Base-by-base conservation (phyloP, 23 tunicate species). In the Ciona savignyi region DNA sequence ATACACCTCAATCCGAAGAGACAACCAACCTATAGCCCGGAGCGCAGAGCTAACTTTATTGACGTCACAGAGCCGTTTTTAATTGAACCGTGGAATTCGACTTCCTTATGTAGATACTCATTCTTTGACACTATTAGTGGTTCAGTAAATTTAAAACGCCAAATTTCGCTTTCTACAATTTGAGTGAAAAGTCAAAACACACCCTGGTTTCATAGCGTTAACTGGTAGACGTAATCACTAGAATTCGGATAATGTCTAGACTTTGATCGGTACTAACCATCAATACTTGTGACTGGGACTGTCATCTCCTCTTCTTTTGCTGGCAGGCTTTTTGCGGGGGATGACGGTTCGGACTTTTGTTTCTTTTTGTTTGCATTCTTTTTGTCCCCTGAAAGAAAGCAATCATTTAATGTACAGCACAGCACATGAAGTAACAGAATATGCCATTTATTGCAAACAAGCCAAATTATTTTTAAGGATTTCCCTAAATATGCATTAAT, bases 361-460 rank as follows among this genome's bases (percentile, higher is more conserved):
- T 68, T 27, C 72, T 68, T 68, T 27, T 68, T 68, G 35, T 21
- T 29, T 4, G 72, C 25, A 24, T 64, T 64, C 27, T 68, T 29
- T 27, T 68, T 68, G 72, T 68, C 72, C 20, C 72, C 72, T 68
- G 27, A 68, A 68, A 29, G 9, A 27, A 27, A 68, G 23, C 6
- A 19, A 22, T 65, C n/a, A n/a, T n/a, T n/a, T n/a, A n/a, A n/a
- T n/a, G n/a, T n/a, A n/a, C n/a, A n/a, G n/a, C n/a, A n/a, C n/a
- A n/a, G n/a, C n/a, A n/a, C n/a, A n/a, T n/a, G n/a, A n/a, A n/a
- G n/a, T n/a, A n/a, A n/a, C n/a, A n/a, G n/a, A n/a, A n/a, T n/a
- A n/a, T n/a, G n/a, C n/a, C n/a, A n/a, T n/a, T n/a, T n/a, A n/a
- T n/a, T n/a, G n/a, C n/a, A n/a, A n/a, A n/a, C n/a, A n/a, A n/a